These are phyloP conservation scores for Cynoglossus semilaevis DNA, from an alignment of 2,113 vertebrate genomes.

Conservation along the genomic window DNA sequence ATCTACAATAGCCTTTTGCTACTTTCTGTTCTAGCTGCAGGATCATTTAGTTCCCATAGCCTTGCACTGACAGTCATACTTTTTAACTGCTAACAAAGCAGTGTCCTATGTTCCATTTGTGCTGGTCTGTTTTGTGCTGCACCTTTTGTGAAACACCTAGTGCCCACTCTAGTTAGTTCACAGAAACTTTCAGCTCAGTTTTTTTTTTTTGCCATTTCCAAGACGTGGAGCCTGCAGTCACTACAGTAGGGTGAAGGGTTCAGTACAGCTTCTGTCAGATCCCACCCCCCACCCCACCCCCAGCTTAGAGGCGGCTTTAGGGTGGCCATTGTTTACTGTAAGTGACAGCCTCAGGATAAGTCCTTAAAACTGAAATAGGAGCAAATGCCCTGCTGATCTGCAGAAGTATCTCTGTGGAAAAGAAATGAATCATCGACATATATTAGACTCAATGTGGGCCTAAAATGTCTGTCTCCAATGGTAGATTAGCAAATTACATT, in stretches of 20 bases:
- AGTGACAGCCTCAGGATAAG: constrained; percentile 23
- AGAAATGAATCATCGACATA: constrained; percentile 6
- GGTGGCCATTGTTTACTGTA: constrained; percentile 7
- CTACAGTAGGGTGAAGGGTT: constrained; percentile 19
- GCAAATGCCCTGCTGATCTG: neutral
- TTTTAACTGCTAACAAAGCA: no score
- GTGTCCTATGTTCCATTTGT: no score
- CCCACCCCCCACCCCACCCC: constrained; percentile 43
- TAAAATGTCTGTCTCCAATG: constrained; percentile 20
- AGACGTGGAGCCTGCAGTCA: constrained; percentile 26
- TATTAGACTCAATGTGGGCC: constrained; percentile 16
- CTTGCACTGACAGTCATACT: no score
- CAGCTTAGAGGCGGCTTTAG: constrained; percentile 34
- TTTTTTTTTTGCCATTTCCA: no score
- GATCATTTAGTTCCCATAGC: no score
- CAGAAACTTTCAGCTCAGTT: constrained; percentile 27
- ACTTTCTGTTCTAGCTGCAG: no score
- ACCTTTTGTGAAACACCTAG: no score
- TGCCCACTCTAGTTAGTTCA: neutral
- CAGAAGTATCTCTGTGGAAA: neutral
- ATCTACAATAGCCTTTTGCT: no score
- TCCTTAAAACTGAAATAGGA: no score
- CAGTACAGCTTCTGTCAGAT: no score
- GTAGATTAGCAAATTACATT: neutral
- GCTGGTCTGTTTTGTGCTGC: no score